These are phyloP conservation scores for Reticulitermes speratus DNA, from an alignment of 1,140 invertebrate genomes.

Conservation along the genomic window DNA sequence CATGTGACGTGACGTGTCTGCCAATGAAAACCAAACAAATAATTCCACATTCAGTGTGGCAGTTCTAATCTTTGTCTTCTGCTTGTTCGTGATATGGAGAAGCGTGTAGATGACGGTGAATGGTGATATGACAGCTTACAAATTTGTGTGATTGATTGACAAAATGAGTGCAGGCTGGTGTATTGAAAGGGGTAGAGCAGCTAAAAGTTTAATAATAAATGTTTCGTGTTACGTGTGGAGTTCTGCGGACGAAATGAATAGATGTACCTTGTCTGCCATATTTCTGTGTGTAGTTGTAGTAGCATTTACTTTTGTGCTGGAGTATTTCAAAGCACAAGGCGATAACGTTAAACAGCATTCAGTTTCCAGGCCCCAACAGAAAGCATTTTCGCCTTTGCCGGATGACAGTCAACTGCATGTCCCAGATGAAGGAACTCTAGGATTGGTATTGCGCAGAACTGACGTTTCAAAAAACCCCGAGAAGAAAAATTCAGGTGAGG, in stretches of 20 bases:
- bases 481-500: constrained; percentile 31
- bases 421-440: constrained; percentile 44
- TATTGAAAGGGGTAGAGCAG: constrained; percentile 26
- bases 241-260: constrained; percentile 34
- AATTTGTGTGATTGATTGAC: neutral
- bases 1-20: too few species aligned
- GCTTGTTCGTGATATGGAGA: too few species aligned
- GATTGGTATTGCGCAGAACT: constrained; percentile 37
- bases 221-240: constrained; percentile 20
- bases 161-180: neutral
- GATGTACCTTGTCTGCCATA: constrained; percentile 39
- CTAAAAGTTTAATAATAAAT: constrained; percentile 25
- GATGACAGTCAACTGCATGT: constrained; percentile 42
- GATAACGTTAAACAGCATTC: constrained; percentile 25
- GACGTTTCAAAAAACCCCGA: constrained; percentile 36
- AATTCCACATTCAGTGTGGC: too few species aligned
- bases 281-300: constrained; percentile 40
- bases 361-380: constrained; percentile 20
- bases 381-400: constrained; percentile 43
- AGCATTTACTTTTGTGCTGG: constrained; percentile 40
- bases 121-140: neutral
- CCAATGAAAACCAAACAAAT: too few species aligned
- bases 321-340: constrained; percentile 39
- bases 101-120: neutral
- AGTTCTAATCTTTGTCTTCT: too few species aligned